Conservation (phyloP, 2,797 vertebrate species). For the Sebastes steindachneri region DNA sequence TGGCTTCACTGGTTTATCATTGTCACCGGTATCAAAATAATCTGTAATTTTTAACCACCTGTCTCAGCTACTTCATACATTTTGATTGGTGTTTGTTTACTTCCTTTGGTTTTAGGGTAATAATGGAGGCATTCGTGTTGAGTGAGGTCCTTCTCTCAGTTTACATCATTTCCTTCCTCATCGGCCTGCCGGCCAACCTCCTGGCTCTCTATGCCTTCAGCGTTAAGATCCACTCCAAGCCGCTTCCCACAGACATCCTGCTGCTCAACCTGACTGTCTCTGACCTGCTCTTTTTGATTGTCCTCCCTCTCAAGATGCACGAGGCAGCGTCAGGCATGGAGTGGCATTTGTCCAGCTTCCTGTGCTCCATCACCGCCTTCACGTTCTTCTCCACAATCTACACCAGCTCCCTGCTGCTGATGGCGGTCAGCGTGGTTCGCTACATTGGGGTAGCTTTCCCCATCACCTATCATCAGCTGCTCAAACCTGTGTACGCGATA, state of each 20-base stretch:
- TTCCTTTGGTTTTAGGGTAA: constrained; percentile 16
- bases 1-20: neutral
- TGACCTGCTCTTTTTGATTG: constrained; percentile 84
- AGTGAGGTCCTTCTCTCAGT: constrained; percentile 63
- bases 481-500: constrained; percentile 53
- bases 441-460: constrained; percentile 85
- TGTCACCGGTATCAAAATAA: neutral
- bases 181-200: constrained; percentile 85
- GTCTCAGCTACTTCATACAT: neutral
- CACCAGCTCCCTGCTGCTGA: constrained; percentile 87
- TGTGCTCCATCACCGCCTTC: constrained; percentile 83
- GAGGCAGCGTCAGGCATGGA: constrained; percentile 69
- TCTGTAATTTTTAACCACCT: neutral
- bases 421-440: constrained; percentile 84
- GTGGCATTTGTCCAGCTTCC: constrained; percentile 69
- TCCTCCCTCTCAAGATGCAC: constrained; percentile 86
- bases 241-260: constrained; percentile 78
- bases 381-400: constrained; percentile 88
- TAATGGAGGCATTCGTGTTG: neutral
- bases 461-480: constrained; percentile 72
- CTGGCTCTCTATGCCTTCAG: constrained; percentile 81
- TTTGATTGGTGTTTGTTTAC: neutral
- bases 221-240: constrained; percentile 70
- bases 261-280: constrained; percentile 85
- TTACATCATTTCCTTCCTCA: constrained; percentile 82